A percentile compares a stretch with the other conserved stretches of the same genome.
These are phyloP conservation scores for Gallinago media DNA, from an alignment of 2,113 vertebrate genomes.

Conservation along the genomic window DNA sequence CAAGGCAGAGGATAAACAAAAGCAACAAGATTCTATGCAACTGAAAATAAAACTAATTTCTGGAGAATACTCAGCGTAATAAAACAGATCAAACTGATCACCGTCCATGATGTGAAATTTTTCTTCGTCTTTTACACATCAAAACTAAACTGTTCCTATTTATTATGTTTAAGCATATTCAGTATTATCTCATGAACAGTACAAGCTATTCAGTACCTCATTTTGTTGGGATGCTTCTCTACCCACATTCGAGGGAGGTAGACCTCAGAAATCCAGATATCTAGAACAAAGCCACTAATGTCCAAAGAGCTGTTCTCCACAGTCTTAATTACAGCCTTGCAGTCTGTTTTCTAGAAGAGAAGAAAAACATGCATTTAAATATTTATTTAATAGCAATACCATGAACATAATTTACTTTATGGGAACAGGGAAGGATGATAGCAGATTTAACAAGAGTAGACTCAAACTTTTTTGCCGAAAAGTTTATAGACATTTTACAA, in stretches of 20 bases:
- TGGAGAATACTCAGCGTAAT: neutral
- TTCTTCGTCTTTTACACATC: neutral
- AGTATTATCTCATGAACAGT: neutral
- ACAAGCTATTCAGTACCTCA: slow-evolving; percentile 70
- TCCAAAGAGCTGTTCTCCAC: slow-evolving; percentile 77
- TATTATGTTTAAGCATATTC: neutral
- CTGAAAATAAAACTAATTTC: neutral
- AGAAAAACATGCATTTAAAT: neutral
- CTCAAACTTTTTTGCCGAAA: neutral
- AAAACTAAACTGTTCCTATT: neutral
- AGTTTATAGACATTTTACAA: neutral
- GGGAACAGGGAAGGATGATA: neutral
- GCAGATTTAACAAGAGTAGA: neutral
- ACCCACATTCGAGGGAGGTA: slow-evolving; percentile 90
- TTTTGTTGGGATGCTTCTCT: slow-evolving; percentile 86
- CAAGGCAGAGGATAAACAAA: neutral
- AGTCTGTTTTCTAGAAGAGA: slow-evolving; percentile 80
- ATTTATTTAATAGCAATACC: neutral
- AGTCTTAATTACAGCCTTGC: slow-evolving; percentile 83
- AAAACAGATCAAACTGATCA: neutral
- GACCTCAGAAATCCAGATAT: slow-evolving; percentile 69
- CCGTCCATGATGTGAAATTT: neutral
- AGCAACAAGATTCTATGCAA: neutral
- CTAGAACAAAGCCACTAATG: slow-evolving; percentile 80
- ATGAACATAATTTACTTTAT: neutral